A percentile compares a stretch with the other conserved stretches of the same genome.
phyloP scores from a whole-genome alignment of 35 echinoderm and acorn worm species.

The Ptychodera flava region DNA sequence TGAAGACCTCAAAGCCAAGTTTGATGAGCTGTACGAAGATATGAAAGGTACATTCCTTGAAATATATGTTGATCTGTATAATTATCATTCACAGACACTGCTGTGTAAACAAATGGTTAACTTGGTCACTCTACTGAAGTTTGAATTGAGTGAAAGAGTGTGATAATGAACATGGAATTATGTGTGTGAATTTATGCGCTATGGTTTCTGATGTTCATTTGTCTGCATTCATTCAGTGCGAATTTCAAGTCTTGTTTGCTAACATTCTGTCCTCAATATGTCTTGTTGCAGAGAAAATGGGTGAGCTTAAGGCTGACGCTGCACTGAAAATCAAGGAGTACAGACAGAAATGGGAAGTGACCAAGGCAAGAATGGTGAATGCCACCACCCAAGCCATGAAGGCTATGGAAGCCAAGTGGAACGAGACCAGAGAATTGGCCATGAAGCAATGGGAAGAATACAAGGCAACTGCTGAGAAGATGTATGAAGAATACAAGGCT shows the following conservation, averaged over 20 bases:
- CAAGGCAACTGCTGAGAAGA: neutral
- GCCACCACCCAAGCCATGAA: neutral
- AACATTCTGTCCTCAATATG: neutral
- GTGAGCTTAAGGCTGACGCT: neutral
- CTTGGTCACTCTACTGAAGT: no score
- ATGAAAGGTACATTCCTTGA: no score
- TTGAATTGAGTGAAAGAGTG: no score
- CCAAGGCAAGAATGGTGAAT: neutral
- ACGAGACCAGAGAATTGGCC: constrained; percentile 12
- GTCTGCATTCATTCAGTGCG: no score
- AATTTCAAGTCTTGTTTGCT: no score
- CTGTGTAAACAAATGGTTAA: no score
- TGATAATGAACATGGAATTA: no score
- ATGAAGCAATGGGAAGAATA: neutral
- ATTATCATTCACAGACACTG: no score
- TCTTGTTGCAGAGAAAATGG: neutral
- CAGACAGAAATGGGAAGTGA: neutral
- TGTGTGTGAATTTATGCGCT: no score
- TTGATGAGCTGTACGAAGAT: no score
- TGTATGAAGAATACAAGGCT: neutral
- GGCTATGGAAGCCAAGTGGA: neutral
- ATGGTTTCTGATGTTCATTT: no score
- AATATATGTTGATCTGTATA: no score
- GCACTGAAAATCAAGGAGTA: neutral
- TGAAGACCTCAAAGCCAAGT: neutral